These are phyloP conservation scores for Tichodroma muraria DNA, from an alignment of 2,113 vertebrate genomes.

Conservation along the genomic window DNA sequence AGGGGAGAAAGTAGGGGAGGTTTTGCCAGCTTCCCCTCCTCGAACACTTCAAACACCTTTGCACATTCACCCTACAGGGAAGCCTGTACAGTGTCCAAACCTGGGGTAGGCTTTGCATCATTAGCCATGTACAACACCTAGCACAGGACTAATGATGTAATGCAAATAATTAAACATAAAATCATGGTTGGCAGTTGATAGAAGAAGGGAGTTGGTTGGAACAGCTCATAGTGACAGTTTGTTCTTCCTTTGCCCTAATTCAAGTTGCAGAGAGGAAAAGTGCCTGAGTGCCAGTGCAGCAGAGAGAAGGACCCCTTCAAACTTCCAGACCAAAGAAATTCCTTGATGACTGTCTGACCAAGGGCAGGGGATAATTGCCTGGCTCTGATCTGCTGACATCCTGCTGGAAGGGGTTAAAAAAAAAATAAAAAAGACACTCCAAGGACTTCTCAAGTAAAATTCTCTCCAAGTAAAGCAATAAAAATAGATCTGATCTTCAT, in stretches of 20 bases:
- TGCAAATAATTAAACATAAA: slow-evolving; percentile 40
- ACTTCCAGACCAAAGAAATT: neutral
- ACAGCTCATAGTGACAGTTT: slow-evolving; percentile 23
- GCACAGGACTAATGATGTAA: neutral
- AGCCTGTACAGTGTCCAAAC: neutral
- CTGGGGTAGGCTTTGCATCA: neutral
- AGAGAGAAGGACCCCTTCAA: neutral
- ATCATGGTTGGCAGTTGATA: slow-evolving; percentile 5
- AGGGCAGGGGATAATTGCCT: neutral
- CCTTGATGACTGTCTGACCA: neutral
- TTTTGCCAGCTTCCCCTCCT: neutral
- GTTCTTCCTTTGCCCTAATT: neutral
- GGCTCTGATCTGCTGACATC: neutral
- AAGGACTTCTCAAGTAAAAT: neutral
- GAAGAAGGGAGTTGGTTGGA: slow-evolving; percentile 33
- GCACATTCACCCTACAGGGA: neutral
- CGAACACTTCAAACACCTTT: neutral
- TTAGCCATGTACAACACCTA: neutral
- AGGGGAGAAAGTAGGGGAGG: neutral
- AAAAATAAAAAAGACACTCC: neutral
- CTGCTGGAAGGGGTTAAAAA: neutral
- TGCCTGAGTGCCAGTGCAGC: neutral
- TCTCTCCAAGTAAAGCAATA: neutral
- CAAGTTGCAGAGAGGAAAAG: neutral
- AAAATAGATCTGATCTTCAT: neutral